Conservation (phyloP, 2,113 vertebrate species). For the Toxotes jaculatrix region DNA sequence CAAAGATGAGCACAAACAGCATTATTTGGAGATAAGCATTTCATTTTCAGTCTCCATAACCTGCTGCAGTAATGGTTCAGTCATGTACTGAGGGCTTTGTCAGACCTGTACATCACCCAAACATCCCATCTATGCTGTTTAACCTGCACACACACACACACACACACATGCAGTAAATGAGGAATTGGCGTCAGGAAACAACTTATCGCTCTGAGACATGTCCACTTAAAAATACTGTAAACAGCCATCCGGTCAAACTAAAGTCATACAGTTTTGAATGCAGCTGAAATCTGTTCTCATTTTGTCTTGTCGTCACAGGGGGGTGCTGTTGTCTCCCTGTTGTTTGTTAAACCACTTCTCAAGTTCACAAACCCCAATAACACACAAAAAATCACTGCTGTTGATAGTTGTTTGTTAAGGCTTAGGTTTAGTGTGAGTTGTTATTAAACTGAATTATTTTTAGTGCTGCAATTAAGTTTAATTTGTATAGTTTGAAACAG, state of each 20-base stretch:
- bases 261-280: not conserved
- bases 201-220: not conserved
- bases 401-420: too few relatives aligned
- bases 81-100: not conserved
- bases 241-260: too few relatives aligned
- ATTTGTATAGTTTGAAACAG: too few relatives aligned
- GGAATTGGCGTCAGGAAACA: not conserved
- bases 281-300: not conserved
- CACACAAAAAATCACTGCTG: not conserved
- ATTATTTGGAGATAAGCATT: not conserved
- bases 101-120: not conserved
- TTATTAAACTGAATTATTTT: too few relatives aligned
- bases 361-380: too few relatives aligned
- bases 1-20: not conserved
- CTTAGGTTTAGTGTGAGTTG: too few relatives aligned
- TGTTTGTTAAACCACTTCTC: not conserved
- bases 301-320: slow-evolving; percentile 9
- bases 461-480: too few relatives aligned
- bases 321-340: not conserved
- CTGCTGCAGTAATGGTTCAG: not conserved
- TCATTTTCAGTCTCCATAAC: not conserved
- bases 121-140: not conserved
- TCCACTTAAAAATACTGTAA: not conserved
- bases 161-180: too few relatives aligned
- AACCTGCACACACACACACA: not conserved